Conservation (phyloP, 1,140 invertebrate genomes). For the Diploscapter pachys region DNA sequence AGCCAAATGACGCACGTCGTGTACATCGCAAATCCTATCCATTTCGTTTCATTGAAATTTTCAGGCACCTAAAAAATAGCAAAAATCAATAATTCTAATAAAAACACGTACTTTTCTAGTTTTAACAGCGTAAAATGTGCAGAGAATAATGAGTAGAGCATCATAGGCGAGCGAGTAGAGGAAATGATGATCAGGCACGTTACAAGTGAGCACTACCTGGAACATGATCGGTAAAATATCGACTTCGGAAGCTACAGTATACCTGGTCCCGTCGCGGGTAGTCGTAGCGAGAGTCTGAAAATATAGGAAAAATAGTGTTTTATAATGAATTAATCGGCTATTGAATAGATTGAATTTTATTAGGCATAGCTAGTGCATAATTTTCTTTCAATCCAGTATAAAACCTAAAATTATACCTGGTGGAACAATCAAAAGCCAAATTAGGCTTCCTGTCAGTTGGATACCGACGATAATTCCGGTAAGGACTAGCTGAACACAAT, state of each 20-base stretch:
- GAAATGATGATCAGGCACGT: slow-evolving; percentile 71
- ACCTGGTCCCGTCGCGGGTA: slow-evolving; percentile 64
- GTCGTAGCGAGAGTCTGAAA: slow-evolving; percentile 69
- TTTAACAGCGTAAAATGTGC: slow-evolving; percentile 73
- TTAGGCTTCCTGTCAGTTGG: too few species aligned
- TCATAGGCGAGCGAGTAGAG: slow-evolving; percentile 75
- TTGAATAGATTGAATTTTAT: slow-evolving; percentile 59
- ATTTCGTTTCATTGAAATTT: slow-evolving; percentile 71
- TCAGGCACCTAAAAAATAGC: slow-evolving; percentile 64
- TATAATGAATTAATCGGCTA: too few species aligned
- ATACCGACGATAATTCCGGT: too few species aligned
- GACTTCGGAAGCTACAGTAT: slow-evolving; percentile 56
- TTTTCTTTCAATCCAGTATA: neutral
- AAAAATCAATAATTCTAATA: neutral
- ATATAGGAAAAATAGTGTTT: slow-evolving; percentile 39
- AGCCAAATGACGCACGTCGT: slow-evolving; percentile 75
- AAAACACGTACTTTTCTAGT: slow-evolving; percentile 64
- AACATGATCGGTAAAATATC: slow-evolving; percentile 60
- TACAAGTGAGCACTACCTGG: slow-evolving; percentile 68
- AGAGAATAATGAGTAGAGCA: slow-evolving; percentile 71
- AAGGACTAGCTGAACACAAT: too few species aligned
- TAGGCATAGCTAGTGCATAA: slow-evolving; percentile 61
- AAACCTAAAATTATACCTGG: too few species aligned
- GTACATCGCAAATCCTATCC: slow-evolving; percentile 74
- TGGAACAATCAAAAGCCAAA: too few species aligned